Base-by-base conservation (phyloP, 2,113 vertebrate species). In the Anser brachyrhynchus region DNA sequence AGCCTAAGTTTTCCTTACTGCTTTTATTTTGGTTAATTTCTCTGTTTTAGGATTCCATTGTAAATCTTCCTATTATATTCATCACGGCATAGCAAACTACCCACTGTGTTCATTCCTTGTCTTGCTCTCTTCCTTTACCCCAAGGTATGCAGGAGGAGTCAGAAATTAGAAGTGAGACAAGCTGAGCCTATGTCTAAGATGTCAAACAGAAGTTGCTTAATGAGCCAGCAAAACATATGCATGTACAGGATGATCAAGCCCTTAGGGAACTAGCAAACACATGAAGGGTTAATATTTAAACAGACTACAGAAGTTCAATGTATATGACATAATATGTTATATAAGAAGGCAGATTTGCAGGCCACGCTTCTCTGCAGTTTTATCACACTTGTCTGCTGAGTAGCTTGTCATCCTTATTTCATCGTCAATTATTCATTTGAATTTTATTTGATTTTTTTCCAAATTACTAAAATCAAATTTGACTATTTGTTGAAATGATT, bases 271-370 rank as follows among this genome's bases (percentile, higher is more conserved):
- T 65, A n/a, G 23, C 29, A 87, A 85, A 91, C 37, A 66, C 69
- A 65, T 10, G 16, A 95, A 93, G 87, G 77, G 70, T 97, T 96
- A 95, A 95, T 95, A 85, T 91, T 96, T 91, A 95, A 92, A 85
- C 33, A 87, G 74, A 46, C 15, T 84, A 57, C 35, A 80, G 79
- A 77, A 81, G 12, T 92, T 85, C 70, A 85, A n/a, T 43, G 12
- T 73, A 33, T 72, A 65, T 69, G 74, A 79, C 80, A 71, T 64
- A 71, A 74, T 51, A 77, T 55, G n/a, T 43, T 74, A 67, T 15
- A 71, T 64, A 87, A 77, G 41, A 73, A 70, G 67, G 28, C 9
- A 72, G 51, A 65, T 79, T 73, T 93, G 6, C 43, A 87, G 33
- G 19, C 58, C 58, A 11, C 77, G 35, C 4, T 71, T 37, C 72